Evolutionary conservation across 2,113 vertebrate genomes (phyloP).

Genomic region (Nothoprocta perdicaria): DNA sequence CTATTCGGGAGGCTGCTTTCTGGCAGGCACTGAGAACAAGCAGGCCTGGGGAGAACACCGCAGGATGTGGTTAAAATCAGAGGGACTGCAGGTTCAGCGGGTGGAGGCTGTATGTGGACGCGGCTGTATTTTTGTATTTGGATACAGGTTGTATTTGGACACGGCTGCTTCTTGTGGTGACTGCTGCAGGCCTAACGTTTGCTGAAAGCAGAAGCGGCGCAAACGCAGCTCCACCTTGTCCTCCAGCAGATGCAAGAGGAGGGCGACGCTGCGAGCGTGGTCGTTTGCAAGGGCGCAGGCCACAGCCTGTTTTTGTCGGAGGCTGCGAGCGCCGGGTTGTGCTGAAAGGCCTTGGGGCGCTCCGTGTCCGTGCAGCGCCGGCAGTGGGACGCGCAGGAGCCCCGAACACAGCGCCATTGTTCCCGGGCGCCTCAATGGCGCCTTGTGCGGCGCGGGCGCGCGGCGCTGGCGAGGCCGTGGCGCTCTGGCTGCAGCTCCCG

Average conservation of each 20-base stretch:
- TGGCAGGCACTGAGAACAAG: neutral
- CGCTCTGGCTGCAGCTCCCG: too few relatives aligned
- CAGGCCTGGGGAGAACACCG: neutral
- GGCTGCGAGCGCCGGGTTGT: neutral
- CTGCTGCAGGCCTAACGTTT: neutral
- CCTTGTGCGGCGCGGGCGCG: neutral
- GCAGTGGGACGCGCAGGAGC: neutral
- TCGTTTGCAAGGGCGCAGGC: too few relatives aligned
- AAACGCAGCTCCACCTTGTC: neutral
- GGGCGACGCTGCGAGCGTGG: neutral
- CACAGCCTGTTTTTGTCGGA: neutral
- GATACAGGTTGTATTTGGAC: neutral
- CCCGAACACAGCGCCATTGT: accelerated
- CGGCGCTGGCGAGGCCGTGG: too few relatives aligned
- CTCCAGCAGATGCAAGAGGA: neutral
- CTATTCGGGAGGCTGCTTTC: neutral
- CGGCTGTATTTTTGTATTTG: neutral
- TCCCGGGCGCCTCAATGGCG: neutral
- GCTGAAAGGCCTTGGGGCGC: neutral
- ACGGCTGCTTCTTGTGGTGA: neutral
- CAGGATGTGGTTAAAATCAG: neutral
- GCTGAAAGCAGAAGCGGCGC: neutral
- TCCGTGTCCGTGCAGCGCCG: neutral
- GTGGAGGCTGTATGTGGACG: neutral
- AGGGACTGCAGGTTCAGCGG: neutral